These are phyloP conservation scores for Harpagoxenus sublaevis DNA, from an alignment of 2,888 invertebrate species.

Conservation along the genomic window DNA sequence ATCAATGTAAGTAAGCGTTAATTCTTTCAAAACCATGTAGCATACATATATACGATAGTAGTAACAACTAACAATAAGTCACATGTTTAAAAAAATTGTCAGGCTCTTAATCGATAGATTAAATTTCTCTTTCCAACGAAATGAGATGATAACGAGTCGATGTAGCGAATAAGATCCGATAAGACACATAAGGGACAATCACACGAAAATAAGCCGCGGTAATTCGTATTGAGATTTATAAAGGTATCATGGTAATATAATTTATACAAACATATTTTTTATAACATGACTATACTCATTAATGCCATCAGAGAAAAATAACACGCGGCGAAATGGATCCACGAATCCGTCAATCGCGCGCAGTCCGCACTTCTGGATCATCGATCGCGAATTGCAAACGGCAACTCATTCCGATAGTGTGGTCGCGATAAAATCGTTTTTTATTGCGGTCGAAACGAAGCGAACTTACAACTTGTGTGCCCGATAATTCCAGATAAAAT, in stretches of 20 bases:
- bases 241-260: background rate
- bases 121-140: background rate
- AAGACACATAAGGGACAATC: background rate
- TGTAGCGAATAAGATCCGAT: background rate
- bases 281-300: background rate
- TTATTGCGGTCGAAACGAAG: slow-evolving; percentile 8
- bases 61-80: background rate
- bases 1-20: background rate
- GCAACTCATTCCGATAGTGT: background rate
- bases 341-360: background rate
- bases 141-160: background rate
- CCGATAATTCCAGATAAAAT: slow-evolving; percentile 37
- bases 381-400: background rate
- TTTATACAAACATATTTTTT: background rate
- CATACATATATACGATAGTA: background rate
- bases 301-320: background rate
- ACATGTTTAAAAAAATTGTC: background rate
- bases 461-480: slow-evolving; percentile 6
- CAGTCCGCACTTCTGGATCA: slow-evolving; percentile 3
- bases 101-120: background rate
- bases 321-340: background rate
- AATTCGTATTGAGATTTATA: slow-evolving; percentile 1
- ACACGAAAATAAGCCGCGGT: background rate
- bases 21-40: background rate
- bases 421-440: background rate